Conservation (phyloP, 1,140 invertebrate species). For the Probaryconus sp. region DNA sequence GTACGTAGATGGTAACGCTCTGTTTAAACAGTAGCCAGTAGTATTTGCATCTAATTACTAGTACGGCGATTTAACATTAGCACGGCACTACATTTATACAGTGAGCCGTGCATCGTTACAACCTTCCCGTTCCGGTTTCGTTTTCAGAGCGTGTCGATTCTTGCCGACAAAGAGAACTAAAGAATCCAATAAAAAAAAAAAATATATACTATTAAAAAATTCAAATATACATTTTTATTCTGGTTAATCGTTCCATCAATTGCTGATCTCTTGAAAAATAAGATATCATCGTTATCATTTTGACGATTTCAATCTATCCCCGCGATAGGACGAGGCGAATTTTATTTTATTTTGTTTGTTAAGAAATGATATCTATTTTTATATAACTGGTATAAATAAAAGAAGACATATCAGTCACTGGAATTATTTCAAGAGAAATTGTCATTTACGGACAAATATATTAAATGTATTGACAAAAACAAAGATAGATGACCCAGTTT, state of each 20-base stretch:
- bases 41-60: constrained; percentile 59
- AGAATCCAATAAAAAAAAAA: constrained; percentile 56
- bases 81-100: constrained; percentile 36
- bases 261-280: constrained; percentile 47
- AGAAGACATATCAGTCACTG: too few relatives aligned
- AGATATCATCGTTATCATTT: constrained; percentile 57
- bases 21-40: constrained; percentile 50
- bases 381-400: too few relatives aligned
- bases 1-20: constrained; percentile 40
- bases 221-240: constrained; percentile 55
- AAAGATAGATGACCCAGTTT: too few relatives aligned
- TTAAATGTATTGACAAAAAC: too few relatives aligned
- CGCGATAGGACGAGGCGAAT: too few relatives aligned
- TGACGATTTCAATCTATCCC: too few relatives aligned
- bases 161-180: constrained; percentile 49
- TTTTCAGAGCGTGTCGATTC: constrained; percentile 57
- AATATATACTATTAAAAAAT: constrained; percentile 53
- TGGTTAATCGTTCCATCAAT: constrained; percentile 46
- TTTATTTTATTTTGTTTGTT: too few relatives aligned
- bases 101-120: constrained; percentile 48
- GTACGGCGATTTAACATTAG: constrained; percentile 53
- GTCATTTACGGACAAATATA: too few relatives aligned
- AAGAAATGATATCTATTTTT: too few relatives aligned
- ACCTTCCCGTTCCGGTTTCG: constrained; percentile 44
- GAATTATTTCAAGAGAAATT: too few relatives aligned